phyloP scores from a whole-genome alignment of 2,113 vertebrate species.

The Cheirogaleus medius region DNA sequence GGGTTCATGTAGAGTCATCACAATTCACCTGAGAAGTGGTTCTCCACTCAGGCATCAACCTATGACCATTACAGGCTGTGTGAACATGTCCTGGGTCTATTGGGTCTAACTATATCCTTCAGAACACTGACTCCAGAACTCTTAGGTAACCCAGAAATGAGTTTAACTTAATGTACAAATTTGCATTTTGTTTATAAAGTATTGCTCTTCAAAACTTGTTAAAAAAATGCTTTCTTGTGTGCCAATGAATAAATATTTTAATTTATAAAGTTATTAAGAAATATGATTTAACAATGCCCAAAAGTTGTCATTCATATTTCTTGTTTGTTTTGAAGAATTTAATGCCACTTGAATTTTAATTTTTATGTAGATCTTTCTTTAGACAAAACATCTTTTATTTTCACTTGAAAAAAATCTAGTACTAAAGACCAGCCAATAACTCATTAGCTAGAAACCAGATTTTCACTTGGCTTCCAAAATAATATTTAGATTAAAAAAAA shows the following conservation, averaged over 20 bases:
- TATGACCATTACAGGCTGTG: not conserved
- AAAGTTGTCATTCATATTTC: not conserved
- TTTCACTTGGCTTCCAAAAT: constrained; percentile 22
- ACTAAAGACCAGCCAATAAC: not conserved
- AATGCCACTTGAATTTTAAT: not conserved
- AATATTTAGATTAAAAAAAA: constrained; percentile 15
- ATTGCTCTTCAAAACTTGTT: not conserved
- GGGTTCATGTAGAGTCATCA: not conserved
- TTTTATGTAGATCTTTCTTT: not conserved
- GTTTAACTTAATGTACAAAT: not conserved
- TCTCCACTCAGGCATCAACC: not conserved
- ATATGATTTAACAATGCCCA: not conserved
- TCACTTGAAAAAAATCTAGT: not conserved
- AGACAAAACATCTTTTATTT: not conserved
- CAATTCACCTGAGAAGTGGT: not conserved
- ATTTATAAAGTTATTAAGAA: not conserved
- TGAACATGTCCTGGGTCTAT: not conserved
- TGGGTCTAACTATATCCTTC: not conserved
- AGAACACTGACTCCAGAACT: not conserved
- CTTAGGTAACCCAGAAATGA: not conserved
- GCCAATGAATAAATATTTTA: not conserved
- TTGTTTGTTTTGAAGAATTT: not conserved
- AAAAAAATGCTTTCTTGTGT: not conserved
- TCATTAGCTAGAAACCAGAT: not conserved
- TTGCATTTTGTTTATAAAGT: not conserved